phyloP scores from a whole-genome alignment of 2,888 invertebrate genomes.

The Spisula subtruncata region DNA sequence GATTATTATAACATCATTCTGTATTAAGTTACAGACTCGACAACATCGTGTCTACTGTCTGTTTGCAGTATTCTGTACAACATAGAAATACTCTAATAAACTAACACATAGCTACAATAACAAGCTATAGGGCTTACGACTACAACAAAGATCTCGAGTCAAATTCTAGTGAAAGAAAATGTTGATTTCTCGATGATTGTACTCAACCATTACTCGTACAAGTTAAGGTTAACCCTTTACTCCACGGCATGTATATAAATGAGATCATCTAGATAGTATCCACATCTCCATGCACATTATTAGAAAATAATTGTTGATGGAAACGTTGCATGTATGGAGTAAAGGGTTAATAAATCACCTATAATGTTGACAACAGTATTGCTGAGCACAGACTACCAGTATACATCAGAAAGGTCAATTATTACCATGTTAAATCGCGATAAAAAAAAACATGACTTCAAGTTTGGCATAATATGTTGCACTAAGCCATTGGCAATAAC shows the following conservation, averaged over 20 bases:
- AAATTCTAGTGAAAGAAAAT: no score
- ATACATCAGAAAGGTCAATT: not conserved
- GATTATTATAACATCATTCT: not conserved
- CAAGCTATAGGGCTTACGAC: not conserved
- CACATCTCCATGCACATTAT: no score
- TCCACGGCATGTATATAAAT: no score
- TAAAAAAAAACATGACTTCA: not conserved
- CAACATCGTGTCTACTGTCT: not conserved
- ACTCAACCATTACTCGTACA: no score
- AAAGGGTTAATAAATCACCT: no score
- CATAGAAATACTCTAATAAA: not conserved
- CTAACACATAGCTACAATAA: not conserved
- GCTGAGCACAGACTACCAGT: no score
- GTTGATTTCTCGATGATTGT: no score
- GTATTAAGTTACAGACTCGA: not conserved
- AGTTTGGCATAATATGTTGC: not conserved
- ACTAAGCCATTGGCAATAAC: not conserved
- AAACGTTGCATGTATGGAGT: no score
- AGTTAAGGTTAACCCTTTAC: no score
- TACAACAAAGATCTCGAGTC: no score
- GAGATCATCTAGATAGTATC: no score
- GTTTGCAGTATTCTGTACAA: not conserved
- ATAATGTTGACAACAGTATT: not conserved
- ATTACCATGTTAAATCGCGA: not conserved
- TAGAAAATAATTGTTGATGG: no score